Conservation (phyloP, 2,888 invertebrate genomes). For the Thymelicus lineola region DNA sequence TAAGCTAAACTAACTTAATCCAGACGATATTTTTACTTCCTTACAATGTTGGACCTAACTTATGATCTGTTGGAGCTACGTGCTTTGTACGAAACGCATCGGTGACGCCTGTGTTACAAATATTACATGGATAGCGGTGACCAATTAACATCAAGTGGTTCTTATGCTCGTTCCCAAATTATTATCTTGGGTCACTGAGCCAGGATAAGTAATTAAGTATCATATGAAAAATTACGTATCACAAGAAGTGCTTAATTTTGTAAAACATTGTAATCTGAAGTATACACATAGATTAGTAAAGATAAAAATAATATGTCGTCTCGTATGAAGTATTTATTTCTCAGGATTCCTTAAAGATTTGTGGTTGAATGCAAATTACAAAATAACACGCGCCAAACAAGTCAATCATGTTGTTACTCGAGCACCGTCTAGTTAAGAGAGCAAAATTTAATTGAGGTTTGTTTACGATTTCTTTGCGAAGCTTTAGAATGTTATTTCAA, state of each 20-base stretch:
- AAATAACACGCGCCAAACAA: conserved; percentile 58
- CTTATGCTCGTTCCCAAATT: too few species aligned
- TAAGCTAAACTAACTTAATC: too few species aligned
- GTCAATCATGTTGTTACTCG: conserved; percentile 59
- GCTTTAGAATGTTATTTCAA: conserved; percentile 23
- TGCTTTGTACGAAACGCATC: too few species aligned
- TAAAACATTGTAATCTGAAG: conserved; percentile 16
- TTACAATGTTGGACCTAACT: too few species aligned
- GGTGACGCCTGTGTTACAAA: too few species aligned
- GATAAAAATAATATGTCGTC: conserved; percentile 27
- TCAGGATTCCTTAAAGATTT: conserved; percentile 41
- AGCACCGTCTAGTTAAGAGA: conserved; percentile 42
- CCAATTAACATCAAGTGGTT: too few species aligned
- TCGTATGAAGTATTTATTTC: conserved; percentile 34
- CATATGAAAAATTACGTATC: too few species aligned
- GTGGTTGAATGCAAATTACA: conserved; percentile 48
- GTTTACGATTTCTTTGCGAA: conserved; percentile 8
- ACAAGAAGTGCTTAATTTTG: conserved; percentile 2
- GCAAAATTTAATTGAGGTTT: conserved; percentile 22
- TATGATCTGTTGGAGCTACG: too few species aligned
- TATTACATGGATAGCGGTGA: too few species aligned
- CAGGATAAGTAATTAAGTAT: too few species aligned
- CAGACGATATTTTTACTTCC: too few species aligned
- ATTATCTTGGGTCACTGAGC: too few species aligned
- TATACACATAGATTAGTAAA: conserved; percentile 25